These are phyloP conservation scores for Nephrotoma appendiculata DNA, from an alignment of 2,888 invertebrate genomes.

Conservation along the genomic window DNA sequence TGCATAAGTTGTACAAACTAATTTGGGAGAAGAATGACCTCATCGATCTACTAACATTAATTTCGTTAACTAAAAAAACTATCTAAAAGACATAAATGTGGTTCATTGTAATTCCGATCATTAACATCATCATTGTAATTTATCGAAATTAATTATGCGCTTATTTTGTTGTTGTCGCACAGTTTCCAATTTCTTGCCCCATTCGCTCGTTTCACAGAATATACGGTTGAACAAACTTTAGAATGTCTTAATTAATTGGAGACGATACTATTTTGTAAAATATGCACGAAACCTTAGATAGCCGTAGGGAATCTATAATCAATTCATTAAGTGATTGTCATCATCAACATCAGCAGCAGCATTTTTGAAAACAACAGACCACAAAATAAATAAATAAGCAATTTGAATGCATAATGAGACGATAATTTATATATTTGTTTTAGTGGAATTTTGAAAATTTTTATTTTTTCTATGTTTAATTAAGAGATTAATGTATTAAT, in stretches of 20 bases:
- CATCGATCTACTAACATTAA: not conserved
- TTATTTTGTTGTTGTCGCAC: not conserved
- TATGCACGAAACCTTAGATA: not conserved
- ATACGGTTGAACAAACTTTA: not conserved
- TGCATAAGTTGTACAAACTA: not conserved
- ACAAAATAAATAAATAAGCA: not conserved
- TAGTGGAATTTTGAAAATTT: not conserved
- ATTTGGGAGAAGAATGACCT: not conserved
- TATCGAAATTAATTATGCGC: not conserved
- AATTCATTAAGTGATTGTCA: not conserved
- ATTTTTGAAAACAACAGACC: not conserved
- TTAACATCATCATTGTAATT: not conserved
- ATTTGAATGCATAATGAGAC: not conserved
- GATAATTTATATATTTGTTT: not conserved
- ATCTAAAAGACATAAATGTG: not conserved
- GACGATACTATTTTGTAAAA: not conserved
- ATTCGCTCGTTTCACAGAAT: not conserved
- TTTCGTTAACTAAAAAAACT: not conserved
- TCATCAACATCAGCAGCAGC: not conserved
- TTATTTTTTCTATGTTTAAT: no score
- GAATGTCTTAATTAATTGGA: not conserved
- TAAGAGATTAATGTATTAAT: no score
- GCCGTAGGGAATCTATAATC: not conserved
- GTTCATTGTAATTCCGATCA: not conserved
- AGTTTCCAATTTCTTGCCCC: not conserved